A percentile compares a stretch with the other conserved stretches of the same genome.
Evolutionary conservation across 2,888 invertebrate genomes (phyloP).

Genomic region (Herminia tarsipennalis): DNA sequence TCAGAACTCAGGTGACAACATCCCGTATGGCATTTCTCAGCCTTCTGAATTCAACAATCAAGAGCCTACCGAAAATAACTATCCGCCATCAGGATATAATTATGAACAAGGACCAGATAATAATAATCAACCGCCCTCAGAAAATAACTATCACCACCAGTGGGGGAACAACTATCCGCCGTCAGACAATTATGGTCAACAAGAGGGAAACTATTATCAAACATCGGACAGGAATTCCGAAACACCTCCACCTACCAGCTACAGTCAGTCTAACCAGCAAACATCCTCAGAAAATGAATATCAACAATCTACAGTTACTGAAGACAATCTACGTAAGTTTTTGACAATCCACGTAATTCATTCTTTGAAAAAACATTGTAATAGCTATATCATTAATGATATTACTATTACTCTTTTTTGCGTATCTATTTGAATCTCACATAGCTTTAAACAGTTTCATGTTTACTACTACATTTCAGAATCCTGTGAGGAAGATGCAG

Average conservation of each 20-base stretch:
- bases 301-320: constrained; percentile 15
- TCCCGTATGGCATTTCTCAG: constrained; percentile 4
- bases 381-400: too few species aligned
- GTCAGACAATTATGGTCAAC: neutral
- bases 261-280: constrained; percentile 1
- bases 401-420: too few species aligned
- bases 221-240: constrained; percentile 20
- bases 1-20: constrained; percentile 9
- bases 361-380: too few species aligned
- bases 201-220: constrained; percentile 2
- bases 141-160: constrained; percentile 2
- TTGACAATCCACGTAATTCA: neutral
- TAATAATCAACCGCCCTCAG: constrained; percentile 11
- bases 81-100: constrained; percentile 14
- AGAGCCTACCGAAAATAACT: constrained; percentile 3
- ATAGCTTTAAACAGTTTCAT: too few species aligned
- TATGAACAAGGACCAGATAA: constrained; percentile 23
- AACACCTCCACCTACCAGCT: constrained; percentile 9
- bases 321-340: constrained; percentile 60
- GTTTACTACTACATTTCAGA: too few species aligned
- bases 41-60: constrained; percentile 5
- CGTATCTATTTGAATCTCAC: too few species aligned
- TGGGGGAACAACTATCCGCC: neutral
- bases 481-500: constrained; percentile 89
- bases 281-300: constrained; percentile 11